phyloP scores from a whole-genome alignment of 2,797 vertebrate genomes.

The Graptemys geographica region DNA sequence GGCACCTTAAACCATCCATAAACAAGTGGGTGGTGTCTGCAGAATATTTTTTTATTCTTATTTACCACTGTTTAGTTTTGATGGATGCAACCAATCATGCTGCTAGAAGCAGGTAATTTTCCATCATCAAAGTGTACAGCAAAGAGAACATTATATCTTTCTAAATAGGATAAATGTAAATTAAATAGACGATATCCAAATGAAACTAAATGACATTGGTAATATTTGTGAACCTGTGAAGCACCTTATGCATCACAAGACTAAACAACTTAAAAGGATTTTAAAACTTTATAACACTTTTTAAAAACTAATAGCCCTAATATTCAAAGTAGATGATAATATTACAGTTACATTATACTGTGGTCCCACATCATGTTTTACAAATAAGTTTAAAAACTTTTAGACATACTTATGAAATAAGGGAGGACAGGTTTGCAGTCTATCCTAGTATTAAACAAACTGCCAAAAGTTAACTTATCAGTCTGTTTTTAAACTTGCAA shows the following conservation, averaged over 20 bases:
- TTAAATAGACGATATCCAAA: fast-evolving
- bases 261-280: not conserved
- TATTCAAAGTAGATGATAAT: not conserved
- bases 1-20: too few relatives aligned
- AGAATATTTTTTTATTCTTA: not conserved
- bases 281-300: fast-evolving
- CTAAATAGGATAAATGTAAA: not conserved
- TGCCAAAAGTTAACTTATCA: fast-evolving
- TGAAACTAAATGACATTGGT: not conserved
- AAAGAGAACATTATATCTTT: not conserved
- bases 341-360: not conserved
- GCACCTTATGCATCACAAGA: not conserved
- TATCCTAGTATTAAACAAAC: not conserved
- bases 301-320: not conserved
- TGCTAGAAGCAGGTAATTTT: not conserved
- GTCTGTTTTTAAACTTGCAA: not conserved
- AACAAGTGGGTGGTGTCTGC: not conserved
- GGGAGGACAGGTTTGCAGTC: not conserved
- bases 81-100: fast-evolving
- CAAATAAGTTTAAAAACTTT: not conserved
- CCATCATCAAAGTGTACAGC: not conserved
- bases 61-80: not conserved
- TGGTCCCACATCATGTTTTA: fast-evolving
- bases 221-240: not conserved
- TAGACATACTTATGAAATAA: not conserved